Evolutionary conservation across 2,113 vertebrate species (phyloP).

Genomic region (Stigmatopora argus): DNA sequence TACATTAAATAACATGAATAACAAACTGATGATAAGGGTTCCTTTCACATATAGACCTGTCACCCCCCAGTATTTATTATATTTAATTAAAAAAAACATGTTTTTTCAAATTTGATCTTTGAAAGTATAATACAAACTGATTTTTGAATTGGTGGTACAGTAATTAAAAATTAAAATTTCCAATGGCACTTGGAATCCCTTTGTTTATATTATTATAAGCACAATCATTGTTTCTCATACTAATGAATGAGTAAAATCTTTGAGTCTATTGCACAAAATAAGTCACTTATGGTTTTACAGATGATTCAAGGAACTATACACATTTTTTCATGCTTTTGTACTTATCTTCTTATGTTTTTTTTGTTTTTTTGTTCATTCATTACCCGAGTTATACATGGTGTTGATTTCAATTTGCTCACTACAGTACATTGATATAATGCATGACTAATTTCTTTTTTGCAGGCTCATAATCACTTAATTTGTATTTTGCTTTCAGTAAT

Average conservation of each 20-base stretch:
- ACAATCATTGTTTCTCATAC: background rate
- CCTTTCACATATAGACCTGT: too few relatives aligned
- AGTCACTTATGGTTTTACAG: background rate
- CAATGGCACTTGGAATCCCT: background rate
- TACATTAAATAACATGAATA: too few relatives aligned
- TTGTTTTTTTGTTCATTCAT: background rate
- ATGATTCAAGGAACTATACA: background rate
- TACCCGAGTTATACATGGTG: background rate
- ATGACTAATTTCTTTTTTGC: background rate
- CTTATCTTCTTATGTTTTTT: background rate
- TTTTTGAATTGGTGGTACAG: background rate
- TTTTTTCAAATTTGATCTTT: background rate
- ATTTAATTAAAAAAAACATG: too few relatives aligned
- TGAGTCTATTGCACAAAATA: background rate
- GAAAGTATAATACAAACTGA: background rate
- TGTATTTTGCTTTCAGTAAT: conserved; percentile 8
- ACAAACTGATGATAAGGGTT: too few relatives aligned
- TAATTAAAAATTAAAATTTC: background rate
- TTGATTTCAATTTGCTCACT: background rate
- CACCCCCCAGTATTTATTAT: too few relatives aligned
- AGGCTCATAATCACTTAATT: background rate
- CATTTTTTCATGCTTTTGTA: background rate
- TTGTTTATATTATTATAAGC: too few relatives aligned
- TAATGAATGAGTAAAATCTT: background rate
- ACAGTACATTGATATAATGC: background rate